These are phyloP conservation scores for Ditula angustiorana DNA, from an alignment of 2,888 invertebrate species.

Conservation along the genomic window DNA sequence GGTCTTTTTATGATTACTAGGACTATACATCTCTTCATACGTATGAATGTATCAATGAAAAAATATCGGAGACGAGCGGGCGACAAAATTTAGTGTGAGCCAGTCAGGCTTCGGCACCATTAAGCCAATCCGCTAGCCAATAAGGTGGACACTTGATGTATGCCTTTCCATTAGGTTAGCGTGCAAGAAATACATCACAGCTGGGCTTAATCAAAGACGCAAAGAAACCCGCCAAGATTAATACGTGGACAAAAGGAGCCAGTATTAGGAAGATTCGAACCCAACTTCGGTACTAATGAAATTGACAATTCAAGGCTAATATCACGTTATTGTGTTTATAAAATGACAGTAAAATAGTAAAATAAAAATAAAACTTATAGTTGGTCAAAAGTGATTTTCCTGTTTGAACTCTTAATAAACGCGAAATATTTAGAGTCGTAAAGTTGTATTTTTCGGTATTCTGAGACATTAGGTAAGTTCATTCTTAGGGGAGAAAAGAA, in stretches of 20 bases:
- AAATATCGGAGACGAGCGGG: slow-evolving; percentile 50
- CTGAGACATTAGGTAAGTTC: too few species aligned
- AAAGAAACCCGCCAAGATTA: slow-evolving; percentile 77
- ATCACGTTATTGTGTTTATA: not conserved
- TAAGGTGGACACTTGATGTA: slow-evolving; percentile 84
- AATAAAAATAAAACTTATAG: too few species aligned
- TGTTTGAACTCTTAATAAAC: too few species aligned
- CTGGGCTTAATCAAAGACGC: slow-evolving; percentile 80
- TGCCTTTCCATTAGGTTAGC: slow-evolving; percentile 82
- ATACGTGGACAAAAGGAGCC: slow-evolving; percentile 72
- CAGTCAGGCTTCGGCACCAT: slow-evolving; percentile 70
- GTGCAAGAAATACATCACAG: slow-evolving; percentile 82
- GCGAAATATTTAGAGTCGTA: too few species aligned
- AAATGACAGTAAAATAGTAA: not conserved
- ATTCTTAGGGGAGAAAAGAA: too few species aligned
- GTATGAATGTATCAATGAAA: slow-evolving; percentile 47
- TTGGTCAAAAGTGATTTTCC: too few species aligned
- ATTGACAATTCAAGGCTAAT: slow-evolving; percentile 45
- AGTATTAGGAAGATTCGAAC: slow-evolving; percentile 63
- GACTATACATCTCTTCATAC: too few species aligned
- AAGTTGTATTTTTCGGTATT: too few species aligned
- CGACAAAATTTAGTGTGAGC: slow-evolving; percentile 67
- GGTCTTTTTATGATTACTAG: too few species aligned
- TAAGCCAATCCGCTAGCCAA: slow-evolving; percentile 79
- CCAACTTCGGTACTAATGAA: slow-evolving; percentile 58